These are phyloP conservation scores for Festucalex cinctus DNA, from an alignment of 2,113 vertebrate genomes.

Conservation along the genomic window DNA sequence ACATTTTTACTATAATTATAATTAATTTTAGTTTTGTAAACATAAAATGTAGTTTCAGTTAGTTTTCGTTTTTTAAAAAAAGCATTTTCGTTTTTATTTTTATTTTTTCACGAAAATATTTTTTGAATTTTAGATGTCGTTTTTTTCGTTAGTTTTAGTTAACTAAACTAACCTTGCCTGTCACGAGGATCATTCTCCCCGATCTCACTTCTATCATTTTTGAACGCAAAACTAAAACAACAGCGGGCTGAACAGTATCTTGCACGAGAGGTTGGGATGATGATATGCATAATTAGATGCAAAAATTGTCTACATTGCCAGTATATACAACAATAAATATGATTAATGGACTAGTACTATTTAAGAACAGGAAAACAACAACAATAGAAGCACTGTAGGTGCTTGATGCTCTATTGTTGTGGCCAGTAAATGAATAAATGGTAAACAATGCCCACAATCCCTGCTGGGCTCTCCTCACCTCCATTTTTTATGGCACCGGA, in stretches of 20 bases:
- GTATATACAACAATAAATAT: neutral
- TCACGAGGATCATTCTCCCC: no score
- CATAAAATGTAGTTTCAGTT: no score
- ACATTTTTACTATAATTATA: no score
- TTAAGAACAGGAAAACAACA: neutral
- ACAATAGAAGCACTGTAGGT: neutral
- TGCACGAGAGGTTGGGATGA: neutral
- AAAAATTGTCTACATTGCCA: neutral
- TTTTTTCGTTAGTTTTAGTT: no score
- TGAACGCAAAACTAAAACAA: neutral
- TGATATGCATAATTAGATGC: neutral
- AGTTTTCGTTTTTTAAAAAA: no score
- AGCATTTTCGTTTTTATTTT: no score
- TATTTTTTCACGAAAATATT: no score
- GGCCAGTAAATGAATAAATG: neutral
- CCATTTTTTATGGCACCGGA: neutral
- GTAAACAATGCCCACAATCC: neutral
- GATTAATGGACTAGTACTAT: neutral
- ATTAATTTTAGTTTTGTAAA: no score
- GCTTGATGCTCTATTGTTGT: neutral
- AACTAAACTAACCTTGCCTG: no score
- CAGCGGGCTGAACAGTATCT: neutral
- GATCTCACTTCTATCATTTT: no score
- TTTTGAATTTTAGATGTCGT: no score
- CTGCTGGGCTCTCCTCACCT: neutral